These are phyloP conservation scores for Mesochorus sp. DNA, from an alignment of 2,888 invertebrate genomes.

Conservation along the genomic window DNA sequence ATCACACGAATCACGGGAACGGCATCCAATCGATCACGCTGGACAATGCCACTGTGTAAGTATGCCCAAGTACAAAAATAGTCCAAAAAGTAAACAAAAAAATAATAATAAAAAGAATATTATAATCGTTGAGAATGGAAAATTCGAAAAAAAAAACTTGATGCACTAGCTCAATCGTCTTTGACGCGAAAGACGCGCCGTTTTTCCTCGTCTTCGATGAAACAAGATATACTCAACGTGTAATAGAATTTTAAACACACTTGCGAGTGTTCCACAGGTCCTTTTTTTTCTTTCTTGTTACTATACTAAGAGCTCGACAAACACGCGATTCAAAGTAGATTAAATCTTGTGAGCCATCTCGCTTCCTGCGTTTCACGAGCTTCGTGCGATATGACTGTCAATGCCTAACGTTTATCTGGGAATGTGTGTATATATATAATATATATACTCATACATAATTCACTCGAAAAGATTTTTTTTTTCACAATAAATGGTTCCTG, in stretches of 20 bases:
- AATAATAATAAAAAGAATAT: constrained; percentile 10
- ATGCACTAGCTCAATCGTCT: constrained; percentile 1
- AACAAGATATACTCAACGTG: constrained; percentile 15
- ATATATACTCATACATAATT: no score
- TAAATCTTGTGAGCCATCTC: no score
- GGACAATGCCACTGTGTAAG: constrained; percentile 82
- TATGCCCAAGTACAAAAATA: constrained; percentile 69
- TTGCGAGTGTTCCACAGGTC: not conserved
- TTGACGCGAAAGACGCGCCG: no score
- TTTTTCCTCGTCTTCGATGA: constrained; percentile 7
- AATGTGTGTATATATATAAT: not conserved
- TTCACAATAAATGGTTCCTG: constrained; percentile 42
- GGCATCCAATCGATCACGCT: constrained; percentile 79
- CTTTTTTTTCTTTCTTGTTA: not conserved
- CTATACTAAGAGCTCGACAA: not conserved
- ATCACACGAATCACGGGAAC: constrained; percentile 79
- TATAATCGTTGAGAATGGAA: constrained; percentile 37
- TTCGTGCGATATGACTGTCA: no score
- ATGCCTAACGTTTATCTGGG: not conserved
- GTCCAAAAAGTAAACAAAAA: no score
- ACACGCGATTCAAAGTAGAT: no score
- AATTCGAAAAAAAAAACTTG: not conserved
- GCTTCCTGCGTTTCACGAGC: no score
- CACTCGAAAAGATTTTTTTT: no score
- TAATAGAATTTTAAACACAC: not conserved